phyloP scores from a whole-genome alignment of 2,888 invertebrate species.

The Icerya purchasi region DNA sequence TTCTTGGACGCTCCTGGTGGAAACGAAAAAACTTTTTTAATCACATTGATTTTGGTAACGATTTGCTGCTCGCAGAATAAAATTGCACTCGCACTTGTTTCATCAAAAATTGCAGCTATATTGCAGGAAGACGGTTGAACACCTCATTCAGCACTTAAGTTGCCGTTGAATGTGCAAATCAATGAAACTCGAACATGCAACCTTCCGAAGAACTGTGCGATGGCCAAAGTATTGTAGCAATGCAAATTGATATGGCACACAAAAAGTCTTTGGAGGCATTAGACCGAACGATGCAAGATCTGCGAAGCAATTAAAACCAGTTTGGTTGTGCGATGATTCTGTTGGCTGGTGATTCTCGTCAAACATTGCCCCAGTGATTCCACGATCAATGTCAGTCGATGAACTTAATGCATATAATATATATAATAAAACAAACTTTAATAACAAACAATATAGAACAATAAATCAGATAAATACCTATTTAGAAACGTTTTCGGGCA shows the following conservation, averaged over 20 bases:
- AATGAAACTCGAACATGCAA: constrained; percentile 20
- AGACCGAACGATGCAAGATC: constrained; percentile 21
- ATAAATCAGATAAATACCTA: too few relatives aligned
- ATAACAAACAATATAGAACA: too few relatives aligned
- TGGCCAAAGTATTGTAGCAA: constrained; percentile 21
- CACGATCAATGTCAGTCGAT: too few relatives aligned
- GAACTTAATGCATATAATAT: too few relatives aligned
- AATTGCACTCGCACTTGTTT: background rate
- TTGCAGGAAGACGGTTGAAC: constrained; percentile 15
- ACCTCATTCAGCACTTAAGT: constrained; percentile 22
- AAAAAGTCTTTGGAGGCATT: constrained; percentile 23
- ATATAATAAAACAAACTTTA: too few relatives aligned
- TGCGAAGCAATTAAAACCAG: too few relatives aligned
- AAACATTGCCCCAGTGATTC: too few relatives aligned
- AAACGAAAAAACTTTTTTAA: background rate
- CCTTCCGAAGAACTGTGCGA: constrained; percentile 19
- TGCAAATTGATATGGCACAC: constrained; percentile 23
- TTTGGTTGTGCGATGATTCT: too few relatives aligned
- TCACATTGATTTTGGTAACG: background rate
- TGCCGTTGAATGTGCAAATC: constrained; percentile 20
- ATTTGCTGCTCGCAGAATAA: too few relatives aligned
- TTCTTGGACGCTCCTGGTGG: background rate
- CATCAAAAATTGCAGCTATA: background rate
- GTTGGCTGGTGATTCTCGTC: too few relatives aligned
- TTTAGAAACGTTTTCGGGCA: too few relatives aligned